These are phyloP conservation scores for Dichetophora obliterata DNA, from an alignment of 2,888 invertebrate species.

Conservation along the genomic window DNA sequence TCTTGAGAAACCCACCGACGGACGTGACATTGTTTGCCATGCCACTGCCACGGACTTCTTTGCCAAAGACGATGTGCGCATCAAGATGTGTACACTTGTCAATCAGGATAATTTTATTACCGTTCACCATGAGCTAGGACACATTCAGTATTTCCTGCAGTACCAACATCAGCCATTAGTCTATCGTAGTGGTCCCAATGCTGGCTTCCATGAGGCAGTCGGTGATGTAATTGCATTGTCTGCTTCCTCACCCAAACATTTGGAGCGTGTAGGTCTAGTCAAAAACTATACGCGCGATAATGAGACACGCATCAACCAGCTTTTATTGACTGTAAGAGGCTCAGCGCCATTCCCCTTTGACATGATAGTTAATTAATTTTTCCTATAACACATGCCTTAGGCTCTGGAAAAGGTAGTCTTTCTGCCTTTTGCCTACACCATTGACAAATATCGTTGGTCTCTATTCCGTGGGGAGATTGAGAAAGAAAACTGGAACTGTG, in stretches of 20 bases:
- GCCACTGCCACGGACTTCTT: constrained; percentile 92
- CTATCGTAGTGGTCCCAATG: constrained; percentile 74
- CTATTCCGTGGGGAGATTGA: constrained; percentile 76
- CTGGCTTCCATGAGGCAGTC: constrained; percentile 80
- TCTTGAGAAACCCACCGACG: constrained; percentile 80
- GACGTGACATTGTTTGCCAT: constrained; percentile 84
- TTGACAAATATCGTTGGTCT: constrained; percentile 80
- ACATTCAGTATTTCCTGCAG: constrained; percentile 78
- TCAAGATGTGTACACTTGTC: constrained; percentile 77
- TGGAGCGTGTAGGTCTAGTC: too few species aligned
- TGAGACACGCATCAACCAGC: constrained; percentile 76
- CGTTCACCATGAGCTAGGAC: constrained; percentile 79
- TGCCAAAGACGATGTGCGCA: constrained; percentile 83
- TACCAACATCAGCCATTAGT: constrained; percentile 73
- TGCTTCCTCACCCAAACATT: constrained; percentile 78
- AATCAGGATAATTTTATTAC: constrained; percentile 72
- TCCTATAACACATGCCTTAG: constrained; percentile 55
- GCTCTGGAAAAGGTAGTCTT: constrained; percentile 80
- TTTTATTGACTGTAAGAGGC: constrained; percentile 74
- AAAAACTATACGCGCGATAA: constrained; percentile 76
- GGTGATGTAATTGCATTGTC: constrained; percentile 81
- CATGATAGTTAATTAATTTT: not conserved
- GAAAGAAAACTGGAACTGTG: constrained; percentile 76
- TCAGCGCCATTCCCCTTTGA: not conserved
- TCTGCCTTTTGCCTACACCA: constrained; percentile 78